phyloP scores from a whole-genome alignment of 2,888 invertebrate species.

The Clusia tigrina region DNA sequence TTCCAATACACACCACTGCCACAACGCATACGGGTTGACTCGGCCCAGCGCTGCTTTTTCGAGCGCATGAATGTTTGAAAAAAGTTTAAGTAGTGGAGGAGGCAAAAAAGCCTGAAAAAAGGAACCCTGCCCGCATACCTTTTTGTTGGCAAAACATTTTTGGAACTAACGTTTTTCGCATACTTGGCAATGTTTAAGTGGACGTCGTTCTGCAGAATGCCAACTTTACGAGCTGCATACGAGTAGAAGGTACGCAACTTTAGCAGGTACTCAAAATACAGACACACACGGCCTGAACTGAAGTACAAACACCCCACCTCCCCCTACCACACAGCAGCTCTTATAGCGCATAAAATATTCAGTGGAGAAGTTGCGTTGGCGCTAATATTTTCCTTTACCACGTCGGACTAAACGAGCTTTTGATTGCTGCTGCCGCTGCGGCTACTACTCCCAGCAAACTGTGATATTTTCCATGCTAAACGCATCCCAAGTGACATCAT shows the following conservation, averaged over 20 bases:
- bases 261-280: no score
- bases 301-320: background rate
- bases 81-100: background rate
- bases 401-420: no score
- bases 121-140: background rate
- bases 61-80: background rate
- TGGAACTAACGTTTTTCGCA: background rate
- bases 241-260: no score
- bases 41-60: background rate
- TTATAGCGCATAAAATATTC: background rate
- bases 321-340: background rate
- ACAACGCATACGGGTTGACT: background rate
- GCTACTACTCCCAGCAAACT: background rate
- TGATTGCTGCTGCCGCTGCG: background rate
- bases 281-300: background rate
- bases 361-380: no score
- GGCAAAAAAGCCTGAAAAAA: background rate
- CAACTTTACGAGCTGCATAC: background rate
- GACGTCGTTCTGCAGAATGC: background rate
- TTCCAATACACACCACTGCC: background rate
- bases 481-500: background rate
- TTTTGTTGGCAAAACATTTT: constrained; percentile 6
- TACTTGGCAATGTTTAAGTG: background rate
- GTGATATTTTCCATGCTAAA: background rate
- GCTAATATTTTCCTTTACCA: no score